These are phyloP conservation scores for Odontothrips loti DNA, from an alignment of 2,888 invertebrate genomes.

Conservation along the genomic window DNA sequence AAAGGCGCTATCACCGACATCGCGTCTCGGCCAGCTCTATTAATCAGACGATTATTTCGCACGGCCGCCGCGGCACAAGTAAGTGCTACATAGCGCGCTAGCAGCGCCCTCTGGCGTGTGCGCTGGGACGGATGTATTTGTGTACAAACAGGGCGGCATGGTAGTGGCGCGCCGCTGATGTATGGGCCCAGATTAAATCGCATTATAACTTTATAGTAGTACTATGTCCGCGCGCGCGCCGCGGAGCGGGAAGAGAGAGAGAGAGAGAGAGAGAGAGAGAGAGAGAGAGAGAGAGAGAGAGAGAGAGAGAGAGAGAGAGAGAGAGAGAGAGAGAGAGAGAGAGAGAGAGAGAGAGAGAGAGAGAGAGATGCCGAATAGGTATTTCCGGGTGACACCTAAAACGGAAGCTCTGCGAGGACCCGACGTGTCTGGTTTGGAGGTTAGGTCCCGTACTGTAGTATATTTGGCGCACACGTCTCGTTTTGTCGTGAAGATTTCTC, in stretches of 20 bases:
- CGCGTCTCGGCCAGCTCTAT: not conserved
- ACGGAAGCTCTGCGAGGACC: no score
- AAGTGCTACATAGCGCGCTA: no score
- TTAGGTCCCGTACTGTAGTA: no score
- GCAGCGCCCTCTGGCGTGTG: no score
- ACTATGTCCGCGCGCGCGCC: no score
- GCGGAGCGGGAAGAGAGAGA: not conserved
- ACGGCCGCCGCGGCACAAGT: not conserved
- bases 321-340: slow-evolving; percentile 18
- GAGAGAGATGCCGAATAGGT: not conserved
- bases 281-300: slow-evolving; percentile 4
- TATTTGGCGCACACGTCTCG: no score
- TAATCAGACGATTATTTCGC: slow-evolving; percentile 6
- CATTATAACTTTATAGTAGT: no score
- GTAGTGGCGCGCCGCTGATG: no score
- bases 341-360: not conserved
- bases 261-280: slow-evolving; percentile 2
- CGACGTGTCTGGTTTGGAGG: no score
- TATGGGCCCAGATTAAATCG: no score
- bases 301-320: slow-evolving; percentile 18
- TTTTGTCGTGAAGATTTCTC: no score
- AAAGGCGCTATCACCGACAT: not conserved
- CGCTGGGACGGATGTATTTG: not conserved
- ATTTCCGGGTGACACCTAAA: no score
- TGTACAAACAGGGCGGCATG: not conserved